These are phyloP conservation scores for Petromus typicus DNA, from an alignment of 2,113 vertebrate species.

Conservation along the genomic window DNA sequence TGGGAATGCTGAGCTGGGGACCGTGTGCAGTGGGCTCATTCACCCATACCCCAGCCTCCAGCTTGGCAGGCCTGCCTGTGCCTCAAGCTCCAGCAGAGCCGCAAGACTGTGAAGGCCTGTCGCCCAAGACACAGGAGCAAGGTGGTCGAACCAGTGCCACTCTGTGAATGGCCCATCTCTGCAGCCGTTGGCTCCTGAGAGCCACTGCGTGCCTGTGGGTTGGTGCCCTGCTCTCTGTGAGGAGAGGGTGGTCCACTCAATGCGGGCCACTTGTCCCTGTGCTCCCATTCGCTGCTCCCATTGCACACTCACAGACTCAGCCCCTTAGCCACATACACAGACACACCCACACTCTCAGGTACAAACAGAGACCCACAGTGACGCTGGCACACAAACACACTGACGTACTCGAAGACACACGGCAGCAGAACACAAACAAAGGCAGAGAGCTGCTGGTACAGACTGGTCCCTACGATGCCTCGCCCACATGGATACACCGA, in stretches of 20 bases:
- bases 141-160: neutral
- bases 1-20: neutral
- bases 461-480: neutral
- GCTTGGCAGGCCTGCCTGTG: fast-evolving
- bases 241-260: neutral
- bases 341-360: neutral
- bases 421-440: neutral
- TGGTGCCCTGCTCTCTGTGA: neutral
- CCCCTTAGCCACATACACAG: neutral
- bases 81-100: neutral
- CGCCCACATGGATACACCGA: neutral
- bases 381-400: neutral
- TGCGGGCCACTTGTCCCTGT: fast-evolving
- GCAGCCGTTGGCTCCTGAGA: neutral
- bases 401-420: neutral
- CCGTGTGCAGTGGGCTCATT: neutral
- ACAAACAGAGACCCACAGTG: neutral
- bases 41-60: fast-evolving
- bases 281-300: neutral
- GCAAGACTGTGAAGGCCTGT: neutral
- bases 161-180: conserved; percentile 35
- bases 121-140: neutral
- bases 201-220: neutral
- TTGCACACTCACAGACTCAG: neutral
- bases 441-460: neutral